Base-by-base conservation (phyloP, 1,140 invertebrate genomes). In the Aphaenogaster ashmeadi region DNA sequence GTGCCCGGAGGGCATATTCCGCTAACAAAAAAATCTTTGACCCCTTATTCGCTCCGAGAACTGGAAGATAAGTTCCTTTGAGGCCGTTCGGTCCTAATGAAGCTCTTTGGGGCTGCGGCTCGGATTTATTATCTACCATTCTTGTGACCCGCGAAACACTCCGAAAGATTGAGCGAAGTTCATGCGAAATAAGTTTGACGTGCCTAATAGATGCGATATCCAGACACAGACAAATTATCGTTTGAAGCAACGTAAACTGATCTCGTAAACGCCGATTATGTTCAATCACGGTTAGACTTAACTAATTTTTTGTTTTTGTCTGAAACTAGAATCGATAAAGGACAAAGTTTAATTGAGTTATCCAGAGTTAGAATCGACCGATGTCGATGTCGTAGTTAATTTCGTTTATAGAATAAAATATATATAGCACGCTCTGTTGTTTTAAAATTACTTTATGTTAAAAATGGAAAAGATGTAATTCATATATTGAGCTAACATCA, bases 11-110 rank as follows among this genome's bases (percentile, higher is more conserved):
- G 8, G 27, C 27, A 27, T 60, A 33, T 47, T 36, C 41, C 41
- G 21, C 27, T 1, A 52, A 2, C 8, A 44, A 33, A 60, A 27
- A 83, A 60, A 74, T 75, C 54, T 74, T 44, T 60, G 79, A 58
- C 33, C 58, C 13, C 33, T 84, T 74, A 74, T 50, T 84, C 69
- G 41, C 18, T 41, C 41, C n/a, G 38, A 47, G 54, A 75, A 84
- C 15, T 11, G 38, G 50, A 75, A 60, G 33, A 74, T 75, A 38
- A 75, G 54, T 50, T 74, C 44, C 69, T 74, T 58, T 47, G 80
- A 83, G 69, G 21, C 18, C 41, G 41, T 3, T 47, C 4, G 5
- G 33, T 47, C 8, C 33, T 84, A 74, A 84, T 75, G 80, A 84
- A 60, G 54, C 54, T 75, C 54, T 41, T 84, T 50, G 41, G n/a